phyloP scores from a whole-genome alignment of 2,888 invertebrate species.

The Diaperis boleti region DNA sequence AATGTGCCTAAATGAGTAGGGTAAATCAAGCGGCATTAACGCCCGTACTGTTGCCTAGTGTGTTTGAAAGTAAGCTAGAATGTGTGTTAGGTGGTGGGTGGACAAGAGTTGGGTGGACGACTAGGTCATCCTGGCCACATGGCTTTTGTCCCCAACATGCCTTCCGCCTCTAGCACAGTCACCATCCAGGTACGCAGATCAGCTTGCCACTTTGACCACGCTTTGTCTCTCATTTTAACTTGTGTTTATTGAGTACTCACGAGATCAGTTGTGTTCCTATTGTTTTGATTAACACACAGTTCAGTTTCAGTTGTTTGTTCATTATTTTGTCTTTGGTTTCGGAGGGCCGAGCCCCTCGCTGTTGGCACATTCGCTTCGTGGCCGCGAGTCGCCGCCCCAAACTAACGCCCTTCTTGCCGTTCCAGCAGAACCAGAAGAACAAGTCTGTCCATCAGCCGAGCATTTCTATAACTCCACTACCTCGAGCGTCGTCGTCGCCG shows the following conservation, averaged over 20 bases:
- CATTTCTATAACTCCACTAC: constrained; percentile 89
- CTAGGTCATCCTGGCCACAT: constrained; percentile 69
- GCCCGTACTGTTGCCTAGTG: constrained; percentile 16
- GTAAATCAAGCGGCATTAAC: not conserved
- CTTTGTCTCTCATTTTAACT: not conserved
- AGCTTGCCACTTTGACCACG: constrained; percentile 18
- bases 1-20: constrained; percentile 2
- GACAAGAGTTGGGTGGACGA: constrained; percentile 65
- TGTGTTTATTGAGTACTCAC: not conserved
- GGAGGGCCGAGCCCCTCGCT: too few species aligned
- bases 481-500: constrained; percentile 62
- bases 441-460: constrained; percentile 80
- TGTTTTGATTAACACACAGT: too few species aligned
- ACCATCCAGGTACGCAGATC: constrained; percentile 65
- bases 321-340: too few species aligned
- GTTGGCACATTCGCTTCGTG: not conserved
- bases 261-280: too few species aligned
- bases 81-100: constrained; percentile 69
- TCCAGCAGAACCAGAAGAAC: constrained; percentile 47
- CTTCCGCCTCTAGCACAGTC: constrained; percentile 65
- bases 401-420: not conserved
- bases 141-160: constrained; percentile 70
- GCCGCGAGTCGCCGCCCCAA: not conserved
- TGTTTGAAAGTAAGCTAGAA: constrained; percentile 47
- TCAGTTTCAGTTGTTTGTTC: too few species aligned